Evolutionary conservation across 2,797 vertebrate genomes (phyloP).

Genomic region (Enteromius viviparus): DNA sequence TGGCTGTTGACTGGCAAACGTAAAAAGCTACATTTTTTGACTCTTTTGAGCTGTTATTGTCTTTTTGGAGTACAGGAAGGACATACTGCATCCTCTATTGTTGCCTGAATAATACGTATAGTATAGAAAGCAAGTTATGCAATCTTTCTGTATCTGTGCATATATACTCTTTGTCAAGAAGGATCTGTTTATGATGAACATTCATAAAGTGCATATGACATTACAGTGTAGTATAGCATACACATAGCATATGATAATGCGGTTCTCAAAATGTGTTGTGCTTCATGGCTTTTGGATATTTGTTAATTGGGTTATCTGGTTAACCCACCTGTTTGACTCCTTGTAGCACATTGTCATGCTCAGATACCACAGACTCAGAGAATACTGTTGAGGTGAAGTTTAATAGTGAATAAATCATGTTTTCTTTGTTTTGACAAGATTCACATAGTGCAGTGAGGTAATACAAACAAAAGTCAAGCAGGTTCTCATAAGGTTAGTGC

Average conservation of each 20-base stretch:
- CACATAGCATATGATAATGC: slow-evolving; percentile 13
- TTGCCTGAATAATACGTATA: not conserved
- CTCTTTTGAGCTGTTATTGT: not conserved
- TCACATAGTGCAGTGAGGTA: no score
- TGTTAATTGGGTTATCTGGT: slow-evolving; percentile 39
- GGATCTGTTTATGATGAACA: slow-evolving; percentile 44
- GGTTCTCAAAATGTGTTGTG: slow-evolving; percentile 20
- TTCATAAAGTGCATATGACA: slow-evolving; percentile 26
- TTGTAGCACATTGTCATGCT: not conserved
- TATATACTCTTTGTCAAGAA: slow-evolving; percentile 1
- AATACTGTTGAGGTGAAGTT: no score
- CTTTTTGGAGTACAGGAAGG: not conserved
- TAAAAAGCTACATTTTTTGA: not conserved
- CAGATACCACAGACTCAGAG: no score
- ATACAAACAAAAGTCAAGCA: no score
- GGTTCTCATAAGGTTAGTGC: no score
- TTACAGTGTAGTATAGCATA: not conserved
- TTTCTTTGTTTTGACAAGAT: no score
- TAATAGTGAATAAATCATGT: no score
- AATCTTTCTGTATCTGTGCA: not conserved
- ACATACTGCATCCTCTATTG: not conserved
- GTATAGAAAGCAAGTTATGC: not conserved
- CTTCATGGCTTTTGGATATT: slow-evolving; percentile 40
- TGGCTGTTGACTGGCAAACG: not conserved
- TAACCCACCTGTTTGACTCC: slow-evolving; percentile 39